Percentiles rank a stretch among this genome's conserved stretches.
Conservation (phyloP, 2,113 vertebrate genomes). For the Cyanocitta stelleri region DNA sequence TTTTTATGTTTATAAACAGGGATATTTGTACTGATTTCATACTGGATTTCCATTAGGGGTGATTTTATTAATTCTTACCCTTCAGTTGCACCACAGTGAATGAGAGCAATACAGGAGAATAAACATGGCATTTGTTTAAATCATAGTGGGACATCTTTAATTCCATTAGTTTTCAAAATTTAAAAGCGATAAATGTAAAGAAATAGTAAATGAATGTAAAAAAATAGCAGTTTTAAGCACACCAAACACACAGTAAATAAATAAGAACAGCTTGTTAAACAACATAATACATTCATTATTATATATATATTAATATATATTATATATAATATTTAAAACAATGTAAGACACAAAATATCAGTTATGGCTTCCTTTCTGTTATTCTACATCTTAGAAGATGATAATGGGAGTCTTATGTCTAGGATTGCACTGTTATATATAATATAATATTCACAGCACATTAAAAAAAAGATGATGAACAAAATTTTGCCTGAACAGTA, state of each 20-base stretch:
- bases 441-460: background rate
- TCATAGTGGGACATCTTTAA: background rate
- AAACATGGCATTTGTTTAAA: background rate
- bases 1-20: background rate
- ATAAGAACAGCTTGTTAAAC: background rate
- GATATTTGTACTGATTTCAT: background rate
- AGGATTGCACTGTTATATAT: background rate
- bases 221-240: background rate
- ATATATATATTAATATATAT: background rate
- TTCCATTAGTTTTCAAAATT: background rate
- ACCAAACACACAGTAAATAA: background rate
- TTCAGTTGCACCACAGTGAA: background rate
- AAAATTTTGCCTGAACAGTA: background rate
- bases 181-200: background rate
- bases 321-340: background rate
- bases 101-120: background rate
- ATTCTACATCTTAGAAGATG: background rate
- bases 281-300: background rate
- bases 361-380: background rate
- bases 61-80: background rate
- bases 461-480: background rate
- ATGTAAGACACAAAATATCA: background rate
- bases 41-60: background rate
- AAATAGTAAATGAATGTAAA: background rate
- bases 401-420: background rate